Evolutionary conservation across 1,140 invertebrate species (phyloP).

Genomic region (Oscheius sp.): DNA sequence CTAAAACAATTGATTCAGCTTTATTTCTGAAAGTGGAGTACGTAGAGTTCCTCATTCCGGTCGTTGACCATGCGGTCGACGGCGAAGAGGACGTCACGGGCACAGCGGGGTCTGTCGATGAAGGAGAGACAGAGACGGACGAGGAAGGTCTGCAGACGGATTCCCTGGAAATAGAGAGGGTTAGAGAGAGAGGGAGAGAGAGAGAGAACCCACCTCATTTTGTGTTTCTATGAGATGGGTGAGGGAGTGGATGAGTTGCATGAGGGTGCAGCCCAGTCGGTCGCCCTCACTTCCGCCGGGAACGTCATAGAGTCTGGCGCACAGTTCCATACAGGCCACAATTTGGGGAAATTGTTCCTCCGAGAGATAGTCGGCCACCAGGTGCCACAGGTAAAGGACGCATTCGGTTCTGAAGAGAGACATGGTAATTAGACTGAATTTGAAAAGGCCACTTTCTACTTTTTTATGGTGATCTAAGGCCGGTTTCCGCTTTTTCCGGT

Average conservation of each 20-base stretch:
- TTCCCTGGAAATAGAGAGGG: not conserved
- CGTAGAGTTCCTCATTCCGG: not conserved
- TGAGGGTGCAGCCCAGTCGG: not conserved
- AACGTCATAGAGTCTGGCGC: not conserved
- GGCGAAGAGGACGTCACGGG: not conserved
- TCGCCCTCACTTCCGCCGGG: not conserved
- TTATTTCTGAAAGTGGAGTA: not conserved
- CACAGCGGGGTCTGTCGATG: not conserved
- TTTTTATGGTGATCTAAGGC: too few species aligned
- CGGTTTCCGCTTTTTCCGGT: too few species aligned
- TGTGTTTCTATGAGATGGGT: slow-evolving; percentile 12
- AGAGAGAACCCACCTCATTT: not conserved
- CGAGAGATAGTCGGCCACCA: slow-evolving; percentile 8
- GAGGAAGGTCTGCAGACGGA: not conserved
- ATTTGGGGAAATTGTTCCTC: slow-evolving; percentile 6
- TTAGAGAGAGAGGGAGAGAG: not conserved
- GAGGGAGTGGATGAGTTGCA: slow-evolving; percentile 1
- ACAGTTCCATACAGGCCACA: not conserved
- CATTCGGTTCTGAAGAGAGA: slow-evolving; percentile 13
- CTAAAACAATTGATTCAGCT: not conserved
- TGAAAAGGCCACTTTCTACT: too few species aligned
- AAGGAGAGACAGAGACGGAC: not conserved
- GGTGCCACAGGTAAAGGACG: not conserved
- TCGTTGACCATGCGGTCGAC: not conserved
- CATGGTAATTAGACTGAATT: too few species aligned